phyloP scores from a whole-genome alignment of 2,113 vertebrate genomes.

The Eolophus roseicapilla region DNA sequence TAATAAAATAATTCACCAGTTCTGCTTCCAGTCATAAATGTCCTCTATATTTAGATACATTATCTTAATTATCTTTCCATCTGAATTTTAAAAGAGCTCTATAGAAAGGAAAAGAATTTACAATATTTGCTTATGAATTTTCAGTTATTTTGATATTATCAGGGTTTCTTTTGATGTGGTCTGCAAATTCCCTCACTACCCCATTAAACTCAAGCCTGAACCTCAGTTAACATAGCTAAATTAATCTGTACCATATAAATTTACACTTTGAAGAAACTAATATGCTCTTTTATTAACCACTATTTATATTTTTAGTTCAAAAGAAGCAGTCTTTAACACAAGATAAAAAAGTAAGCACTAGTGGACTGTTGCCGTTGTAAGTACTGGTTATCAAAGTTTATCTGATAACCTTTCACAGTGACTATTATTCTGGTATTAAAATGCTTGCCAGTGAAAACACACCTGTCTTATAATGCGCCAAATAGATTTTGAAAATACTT shows the following conservation, averaged over 20 bases:
- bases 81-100: background rate
- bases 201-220: background rate
- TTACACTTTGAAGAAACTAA: slow-evolving; percentile 30
- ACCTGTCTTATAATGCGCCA: background rate
- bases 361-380: background rate
- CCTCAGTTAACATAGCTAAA: background rate
- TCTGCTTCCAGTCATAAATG: background rate
- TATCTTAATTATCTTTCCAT: background rate
- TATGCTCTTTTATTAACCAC: slow-evolving; percentile 31
- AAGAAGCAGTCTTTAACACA: background rate
- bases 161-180: slow-evolving; percentile 16
- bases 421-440: background rate
- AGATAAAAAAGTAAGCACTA: background rate
- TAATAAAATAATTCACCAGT: background rate
- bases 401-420: background rate
- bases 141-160: slow-evolving; percentile 6
- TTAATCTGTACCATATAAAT: background rate
- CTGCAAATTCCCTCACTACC: background rate
- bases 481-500: background rate
- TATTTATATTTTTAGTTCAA: slow-evolving; percentile 49
- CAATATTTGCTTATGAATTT: background rate
- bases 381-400: background rate
- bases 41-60: background rate
- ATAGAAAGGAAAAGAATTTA: background rate
- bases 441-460: background rate